Conservation (phyloP, 35 echinoderm and acorn worm genomes). For the Nesometra sesokonis region DNA sequence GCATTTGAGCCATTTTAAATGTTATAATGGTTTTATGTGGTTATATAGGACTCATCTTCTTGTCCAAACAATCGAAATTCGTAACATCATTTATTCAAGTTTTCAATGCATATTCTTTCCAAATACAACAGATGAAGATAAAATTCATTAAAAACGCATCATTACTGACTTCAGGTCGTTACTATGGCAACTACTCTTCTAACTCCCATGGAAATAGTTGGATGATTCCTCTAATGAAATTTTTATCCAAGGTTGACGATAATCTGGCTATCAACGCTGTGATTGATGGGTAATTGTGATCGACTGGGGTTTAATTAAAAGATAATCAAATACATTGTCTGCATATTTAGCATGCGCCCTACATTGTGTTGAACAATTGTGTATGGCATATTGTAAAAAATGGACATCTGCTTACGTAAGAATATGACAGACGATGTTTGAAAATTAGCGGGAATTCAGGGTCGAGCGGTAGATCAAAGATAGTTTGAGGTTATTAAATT, state of each 20-base stretch:
- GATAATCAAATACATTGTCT: background rate
- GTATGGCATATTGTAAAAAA: too few species aligned
- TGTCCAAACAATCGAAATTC: too few species aligned
- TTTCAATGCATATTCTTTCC: too few species aligned
- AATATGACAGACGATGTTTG: too few species aligned
- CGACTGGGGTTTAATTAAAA: background rate
- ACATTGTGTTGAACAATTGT: background rate
- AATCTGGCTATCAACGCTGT: background rate
- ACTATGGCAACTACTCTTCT: background rate
- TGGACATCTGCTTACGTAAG: too few species aligned
- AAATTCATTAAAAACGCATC: background rate
- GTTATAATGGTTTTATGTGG: too few species aligned
- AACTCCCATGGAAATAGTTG: background rate
- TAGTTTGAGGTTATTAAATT: too few species aligned
- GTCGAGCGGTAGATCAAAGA: too few species aligned
- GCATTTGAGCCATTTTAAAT: too few species aligned
- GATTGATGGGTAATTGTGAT: background rate
- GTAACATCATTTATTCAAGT: too few species aligned
- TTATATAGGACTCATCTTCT: too few species aligned
- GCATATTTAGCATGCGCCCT: background rate
- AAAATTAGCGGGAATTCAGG: too few species aligned
- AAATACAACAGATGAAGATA: background rate
- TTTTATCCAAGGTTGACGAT: background rate
- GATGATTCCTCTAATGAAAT: background rate
- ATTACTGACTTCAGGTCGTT: background rate